Base-by-base conservation (phyloP, 1,140 invertebrate genomes). In the Bathynomus jamesi region DNA sequence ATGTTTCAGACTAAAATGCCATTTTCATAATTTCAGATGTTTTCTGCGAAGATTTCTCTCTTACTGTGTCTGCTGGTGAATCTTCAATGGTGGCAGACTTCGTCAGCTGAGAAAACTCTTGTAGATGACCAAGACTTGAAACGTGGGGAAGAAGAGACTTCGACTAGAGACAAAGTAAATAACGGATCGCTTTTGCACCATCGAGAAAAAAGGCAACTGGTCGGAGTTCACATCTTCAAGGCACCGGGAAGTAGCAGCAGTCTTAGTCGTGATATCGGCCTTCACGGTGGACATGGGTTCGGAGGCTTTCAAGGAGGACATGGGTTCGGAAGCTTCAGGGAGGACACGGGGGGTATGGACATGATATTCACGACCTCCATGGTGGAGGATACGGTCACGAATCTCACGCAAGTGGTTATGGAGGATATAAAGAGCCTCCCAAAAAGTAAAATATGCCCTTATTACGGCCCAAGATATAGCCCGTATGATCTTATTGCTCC, bases 401-500 rank as follows among this genome's bases (percentile, higher is more conserved):
- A 8, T 40, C 32, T 40, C 32, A 53, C 5, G 2, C 11, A 53
- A 11, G 21, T 5, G 2, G 40, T 53, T 21, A 2, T 21, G 40
- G 21, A 53, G 2, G 40, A 53, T 2, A 53, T 1, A 2, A 53
- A 5, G 40, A 53, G 17, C 32, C 32, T 40, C 32, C 32, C 7
- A 40, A 40, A 40, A 40, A 40, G 7, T 40, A 65, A 74, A 21
- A 67, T 68, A 10, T 28, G 64, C 27, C 63, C 62, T 7, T 74
- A 74, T 29, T 70, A 74, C n/a, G 72, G 68, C 7, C 72, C 72
- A 5, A 60, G 65, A 1, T 75, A 71, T 28, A 53, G 69, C 29
- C 73, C 69, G 13, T 75, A 75, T 13, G 73, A 75, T 17, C 65
- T 75, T 28, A 60, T 61, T 29, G n/a, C 69, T 24, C 61, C 66